These are phyloP conservation scores for Manduca sexta DNA, from an alignment of 1,140 invertebrate genomes.

Conservation along the genomic window DNA sequence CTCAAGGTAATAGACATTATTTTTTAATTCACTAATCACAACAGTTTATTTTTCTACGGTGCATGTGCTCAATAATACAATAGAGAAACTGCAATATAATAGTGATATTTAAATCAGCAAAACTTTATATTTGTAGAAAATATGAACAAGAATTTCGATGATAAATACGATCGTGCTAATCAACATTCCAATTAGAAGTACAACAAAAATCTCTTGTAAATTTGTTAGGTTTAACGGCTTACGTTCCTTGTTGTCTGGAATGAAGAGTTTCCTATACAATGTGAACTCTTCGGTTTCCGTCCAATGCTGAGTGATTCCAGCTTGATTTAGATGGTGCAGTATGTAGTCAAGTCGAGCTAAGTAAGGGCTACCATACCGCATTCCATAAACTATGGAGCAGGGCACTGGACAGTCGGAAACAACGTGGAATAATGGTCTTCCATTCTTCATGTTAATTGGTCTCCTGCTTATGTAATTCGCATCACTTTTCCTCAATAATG, in stretches of 20 bases:
- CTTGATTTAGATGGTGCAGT: conserved; percentile 46
- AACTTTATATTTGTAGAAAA: not conserved
- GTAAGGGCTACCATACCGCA: conserved; percentile 59
- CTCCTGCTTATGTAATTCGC: conserved; percentile 41
- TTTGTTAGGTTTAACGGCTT: conserved; percentile 41
- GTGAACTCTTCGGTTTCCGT: conserved; percentile 38
- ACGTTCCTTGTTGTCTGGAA: conserved; percentile 36
- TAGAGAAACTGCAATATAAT: too few relatives aligned
- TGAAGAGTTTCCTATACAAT: conserved; percentile 26
- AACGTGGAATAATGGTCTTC: conserved; percentile 47
- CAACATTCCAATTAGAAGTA: conserved; percentile 35
- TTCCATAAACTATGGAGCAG: conserved; percentile 52
- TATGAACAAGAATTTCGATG: conserved; percentile 28
- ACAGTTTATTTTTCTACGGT: too few relatives aligned
- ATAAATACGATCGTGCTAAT: conserved; percentile 38
- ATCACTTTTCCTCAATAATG: conserved; percentile 47
- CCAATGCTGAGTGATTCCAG: conserved; percentile 54
- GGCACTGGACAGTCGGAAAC: conserved; percentile 53
- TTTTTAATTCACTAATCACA: too few relatives aligned
- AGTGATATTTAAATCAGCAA: not conserved
- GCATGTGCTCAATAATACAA: too few relatives aligned
- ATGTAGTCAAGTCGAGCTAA: conserved; percentile 41
- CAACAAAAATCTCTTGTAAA: conserved; percentile 46
- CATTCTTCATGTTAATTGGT: conserved; percentile 41
- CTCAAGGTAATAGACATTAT: conserved; percentile 45